Percentiles rank a stretch among this genome's conserved stretches.
Conservation (phyloP, 2,113 vertebrate genomes). For the Rafetus swinhoei region DNA sequence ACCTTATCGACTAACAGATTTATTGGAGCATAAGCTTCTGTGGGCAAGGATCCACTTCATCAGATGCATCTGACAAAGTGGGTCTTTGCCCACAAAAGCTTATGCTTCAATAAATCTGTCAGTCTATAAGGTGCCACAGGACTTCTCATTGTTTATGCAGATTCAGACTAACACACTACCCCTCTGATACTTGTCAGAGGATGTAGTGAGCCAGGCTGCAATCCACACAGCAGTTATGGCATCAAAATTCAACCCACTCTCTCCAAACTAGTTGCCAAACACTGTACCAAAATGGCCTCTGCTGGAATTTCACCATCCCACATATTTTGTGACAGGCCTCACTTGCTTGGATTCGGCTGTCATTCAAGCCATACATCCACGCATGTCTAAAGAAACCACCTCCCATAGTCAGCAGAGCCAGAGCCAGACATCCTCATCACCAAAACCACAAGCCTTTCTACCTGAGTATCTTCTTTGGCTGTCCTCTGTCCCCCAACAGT, state of each 20-base stretch:
- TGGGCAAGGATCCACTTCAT: too few relatives aligned
- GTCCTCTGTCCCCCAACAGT: background rate
- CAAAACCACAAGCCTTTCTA: background rate
- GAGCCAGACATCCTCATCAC: background rate
- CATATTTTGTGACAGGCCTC: background rate
- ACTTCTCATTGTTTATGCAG: too few relatives aligned
- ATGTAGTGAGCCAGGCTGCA: background rate
- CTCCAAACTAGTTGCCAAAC: background rate
- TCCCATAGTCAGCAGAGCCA: background rate
- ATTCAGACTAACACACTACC: too few relatives aligned
- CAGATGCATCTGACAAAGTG: too few relatives aligned
- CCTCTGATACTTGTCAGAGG: too few relatives aligned
- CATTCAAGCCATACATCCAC: background rate
- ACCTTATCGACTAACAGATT: too few relatives aligned
- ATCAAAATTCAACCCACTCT: background rate
- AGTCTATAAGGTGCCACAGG: too few relatives aligned
- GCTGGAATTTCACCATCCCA: background rate
- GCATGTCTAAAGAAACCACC: background rate
- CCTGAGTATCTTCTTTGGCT: background rate
- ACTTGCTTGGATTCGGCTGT: background rate
- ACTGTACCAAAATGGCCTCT: background rate
- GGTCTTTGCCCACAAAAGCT: too few relatives aligned
- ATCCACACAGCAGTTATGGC: background rate
- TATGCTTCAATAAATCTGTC: too few relatives aligned
- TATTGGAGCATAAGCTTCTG: too few relatives aligned